These are phyloP conservation scores for Tenodera sinensis DNA, from an alignment of 2,888 invertebrate species.

Conservation along the genomic window DNA sequence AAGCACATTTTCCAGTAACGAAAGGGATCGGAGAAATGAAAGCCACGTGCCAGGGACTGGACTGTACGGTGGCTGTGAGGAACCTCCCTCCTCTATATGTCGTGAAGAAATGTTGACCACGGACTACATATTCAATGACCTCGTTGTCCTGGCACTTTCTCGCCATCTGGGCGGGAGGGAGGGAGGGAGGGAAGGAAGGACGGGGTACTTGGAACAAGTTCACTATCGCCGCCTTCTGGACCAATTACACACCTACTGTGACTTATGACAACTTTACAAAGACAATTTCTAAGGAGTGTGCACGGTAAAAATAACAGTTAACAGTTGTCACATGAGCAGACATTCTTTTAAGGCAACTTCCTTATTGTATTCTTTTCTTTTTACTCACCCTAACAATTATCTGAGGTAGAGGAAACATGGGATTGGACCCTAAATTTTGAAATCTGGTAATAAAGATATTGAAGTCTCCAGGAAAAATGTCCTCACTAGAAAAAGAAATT, in stretches of 20 bases:
- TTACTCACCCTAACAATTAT: too few species aligned
- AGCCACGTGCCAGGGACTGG: background rate
- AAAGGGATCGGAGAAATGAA: background rate
- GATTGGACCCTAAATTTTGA: too few species aligned
- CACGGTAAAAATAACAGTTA: too few species aligned
- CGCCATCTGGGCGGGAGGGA: background rate
- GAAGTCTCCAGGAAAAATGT: too few species aligned
- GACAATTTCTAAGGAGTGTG: background rate
- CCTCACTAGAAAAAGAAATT: too few species aligned
- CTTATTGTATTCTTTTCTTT: too few species aligned
- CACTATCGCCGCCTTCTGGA: background rate
- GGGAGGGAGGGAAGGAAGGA: too few species aligned
- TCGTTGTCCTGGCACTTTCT: background rate
- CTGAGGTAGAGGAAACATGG: too few species aligned
- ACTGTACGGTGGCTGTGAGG: background rate
- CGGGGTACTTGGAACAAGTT: background rate
- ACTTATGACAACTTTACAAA: background rate
- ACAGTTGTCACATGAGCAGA: too few species aligned
- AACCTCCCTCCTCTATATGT: background rate
- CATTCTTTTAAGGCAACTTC: too few species aligned
- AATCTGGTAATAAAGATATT: too few species aligned
- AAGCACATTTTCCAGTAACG: background rate
- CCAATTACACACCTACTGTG: background rate
- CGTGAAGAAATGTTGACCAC: background rate
- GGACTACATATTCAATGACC: background rate